A percentile compares a stretch with the other conserved stretches of the same genome.
Conservation (phyloP, 2,113 vertebrate genomes). For the Struthidea cinerea region DNA sequence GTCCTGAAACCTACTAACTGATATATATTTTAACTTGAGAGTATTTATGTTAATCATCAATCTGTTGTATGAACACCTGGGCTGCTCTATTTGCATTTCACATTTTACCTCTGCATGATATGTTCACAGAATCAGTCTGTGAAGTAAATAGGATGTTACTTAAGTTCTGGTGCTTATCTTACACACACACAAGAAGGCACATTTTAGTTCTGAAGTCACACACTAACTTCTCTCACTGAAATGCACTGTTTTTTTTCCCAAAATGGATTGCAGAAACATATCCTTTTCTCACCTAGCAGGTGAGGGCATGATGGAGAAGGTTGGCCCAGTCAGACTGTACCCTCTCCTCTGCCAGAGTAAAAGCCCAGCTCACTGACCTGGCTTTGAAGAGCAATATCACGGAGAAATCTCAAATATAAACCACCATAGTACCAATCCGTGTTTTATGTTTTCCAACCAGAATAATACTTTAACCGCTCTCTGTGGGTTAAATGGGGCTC, state of each 20-base stretch:
- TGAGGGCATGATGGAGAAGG: rapidly evolving
- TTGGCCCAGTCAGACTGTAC: too few species aligned
- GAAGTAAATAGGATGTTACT: not conserved
- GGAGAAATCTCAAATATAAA: not conserved
- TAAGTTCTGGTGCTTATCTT: not conserved
- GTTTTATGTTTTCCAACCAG: not conserved
- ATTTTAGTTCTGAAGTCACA: not conserved
- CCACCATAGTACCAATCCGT: rapidly evolving
- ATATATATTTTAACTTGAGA: not conserved
- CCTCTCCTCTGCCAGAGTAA: not conserved
- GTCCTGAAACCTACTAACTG: not conserved
- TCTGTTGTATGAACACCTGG: not conserved
- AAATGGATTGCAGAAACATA: not conserved
- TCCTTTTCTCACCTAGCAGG: not conserved
- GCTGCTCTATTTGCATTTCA: not conserved
- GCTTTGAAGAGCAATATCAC: not conserved
- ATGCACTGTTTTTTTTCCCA: rapidly evolving
- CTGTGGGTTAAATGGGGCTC: not conserved
- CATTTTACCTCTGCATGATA: not conserved
- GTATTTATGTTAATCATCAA: not conserved
- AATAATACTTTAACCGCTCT: not conserved
- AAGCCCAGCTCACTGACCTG: not conserved
- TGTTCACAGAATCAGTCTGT: not conserved
- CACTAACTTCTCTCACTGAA: not conserved
- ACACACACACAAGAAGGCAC: not conserved